phyloP scores from a whole-genome alignment of 2,888 invertebrate species.

The Molorchus minor region DNA sequence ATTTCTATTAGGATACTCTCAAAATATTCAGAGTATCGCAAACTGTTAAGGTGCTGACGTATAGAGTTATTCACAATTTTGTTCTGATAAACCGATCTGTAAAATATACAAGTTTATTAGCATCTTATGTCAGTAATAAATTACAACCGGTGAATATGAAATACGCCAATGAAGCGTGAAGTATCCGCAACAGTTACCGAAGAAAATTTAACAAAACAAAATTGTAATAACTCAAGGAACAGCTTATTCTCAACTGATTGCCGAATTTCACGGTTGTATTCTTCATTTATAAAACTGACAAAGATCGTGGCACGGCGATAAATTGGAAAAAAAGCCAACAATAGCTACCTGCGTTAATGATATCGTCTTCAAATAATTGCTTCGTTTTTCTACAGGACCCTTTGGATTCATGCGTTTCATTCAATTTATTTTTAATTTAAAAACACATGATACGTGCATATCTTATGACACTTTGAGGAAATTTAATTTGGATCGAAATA shows the following conservation, averaged over 20 bases:
- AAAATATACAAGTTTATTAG: background rate
- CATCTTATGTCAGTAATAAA: background rate
- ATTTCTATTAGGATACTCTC: too few species aligned
- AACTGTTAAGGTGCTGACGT: too few species aligned
- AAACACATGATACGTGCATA: conserved; percentile 15
- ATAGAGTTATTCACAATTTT: background rate
- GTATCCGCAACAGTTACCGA: conserved; percentile 38
- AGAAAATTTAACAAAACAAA: conserved; percentile 51
- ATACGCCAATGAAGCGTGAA: conserved; percentile 39
- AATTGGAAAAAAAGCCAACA: conserved; percentile 53
- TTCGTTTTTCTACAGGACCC: conserved; percentile 44
- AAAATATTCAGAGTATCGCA: too few species aligned
- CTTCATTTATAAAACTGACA: conserved; percentile 57
- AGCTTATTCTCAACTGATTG: conserved; percentile 56
- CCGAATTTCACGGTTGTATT: conserved; percentile 57
- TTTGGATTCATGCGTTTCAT: conserved; percentile 42
- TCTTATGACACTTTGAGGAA: conserved; percentile 18
- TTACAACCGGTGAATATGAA: conserved; percentile 3
- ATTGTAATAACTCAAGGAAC: conserved; percentile 54
- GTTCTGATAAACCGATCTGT: background rate
- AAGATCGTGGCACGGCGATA: conserved; percentile 52
- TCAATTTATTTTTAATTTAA: conserved; percentile 44
- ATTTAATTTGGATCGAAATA: conserved; percentile 10
- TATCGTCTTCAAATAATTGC: conserved; percentile 52
- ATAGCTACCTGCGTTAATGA: conserved; percentile 53